Evolutionary conservation across 2,797 vertebrate species (phyloP), one percentile per base, ranked within the genome.

Genomic region (Typhlichthys eigenmanni): DNA sequence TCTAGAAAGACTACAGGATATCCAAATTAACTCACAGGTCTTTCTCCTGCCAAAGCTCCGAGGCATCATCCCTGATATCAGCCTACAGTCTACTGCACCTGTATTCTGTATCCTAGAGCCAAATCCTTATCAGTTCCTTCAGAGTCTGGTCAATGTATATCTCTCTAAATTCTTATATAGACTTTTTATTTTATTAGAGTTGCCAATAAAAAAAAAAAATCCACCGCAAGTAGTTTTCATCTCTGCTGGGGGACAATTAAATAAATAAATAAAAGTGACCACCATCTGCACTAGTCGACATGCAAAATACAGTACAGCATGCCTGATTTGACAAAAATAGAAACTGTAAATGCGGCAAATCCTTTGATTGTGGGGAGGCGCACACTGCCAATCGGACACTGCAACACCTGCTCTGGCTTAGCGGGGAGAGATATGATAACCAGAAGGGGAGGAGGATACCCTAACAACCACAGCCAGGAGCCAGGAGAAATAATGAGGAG

Each of bases 401-500:
- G 32, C 38, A 43, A 60, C 17, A 4, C 57, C 64, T 8, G 59
- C 19, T 64, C n/a, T 13, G 12, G 47, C 13, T n/a, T 5, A 48
- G 53, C 13, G 46, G 64, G 54, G 47, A 43, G 43, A 68, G 13
- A 14, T 52, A 47, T 43, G 62, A 51, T 51, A 19, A 64, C 13
- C 0, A 0, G 70, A 16, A 64, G 49, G 50, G 48, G 5, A 47
- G 60, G 11, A 0, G 68, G 53, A 64, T 8, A 55, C 56, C 24
- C 14, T 60, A 69, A 58, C 14, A 38, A 62, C 58, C 38, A 66
- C 50, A 64, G 51, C 60, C 46, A 74, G 64, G 68, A 54, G 24
- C 29, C 73, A 58, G 66, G 38, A 47, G 48, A 14, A 52, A 50
- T 73, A 64, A 79, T 47, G 56, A 65, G 54, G 59, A 70, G 84